Conservation (phyloP, 2,797 vertebrate species). For the Takifugu rubripes region DNA sequence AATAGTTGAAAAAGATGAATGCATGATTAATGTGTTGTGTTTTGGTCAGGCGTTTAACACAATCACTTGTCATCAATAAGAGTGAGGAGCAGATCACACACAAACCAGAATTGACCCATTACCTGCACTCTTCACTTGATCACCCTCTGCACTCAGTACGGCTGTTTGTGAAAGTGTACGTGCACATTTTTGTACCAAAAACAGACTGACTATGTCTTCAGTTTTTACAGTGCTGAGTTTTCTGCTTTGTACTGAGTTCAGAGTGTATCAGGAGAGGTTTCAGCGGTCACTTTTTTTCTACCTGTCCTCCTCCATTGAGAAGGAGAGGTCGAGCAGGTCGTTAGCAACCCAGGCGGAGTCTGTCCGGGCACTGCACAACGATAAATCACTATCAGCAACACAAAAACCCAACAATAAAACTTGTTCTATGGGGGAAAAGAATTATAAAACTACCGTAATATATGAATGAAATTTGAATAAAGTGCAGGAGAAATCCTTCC, state of each 20-base stretch:
- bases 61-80: not conserved
- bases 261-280: constrained; percentile 41
- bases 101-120: constrained; percentile 22
- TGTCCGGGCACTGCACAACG: constrained; percentile 54
- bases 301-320: constrained; percentile 73
- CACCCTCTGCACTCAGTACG: constrained; percentile 41
- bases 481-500: no score
- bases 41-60: not conserved
- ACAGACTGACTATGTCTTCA: no score
- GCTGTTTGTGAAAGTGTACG: no score
- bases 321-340: constrained; percentile 72
- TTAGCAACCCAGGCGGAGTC: constrained; percentile 61
- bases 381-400: constrained; percentile 42
- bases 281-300: constrained; percentile 50
- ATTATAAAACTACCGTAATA: no score
- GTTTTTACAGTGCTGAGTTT: not conserved
- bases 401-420: constrained; percentile 13
- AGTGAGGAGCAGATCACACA: constrained; percentile 51
- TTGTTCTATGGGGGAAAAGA: not conserved
- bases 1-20: no score
- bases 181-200: no score
- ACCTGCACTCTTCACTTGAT: constrained; percentile 35
- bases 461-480: not conserved
- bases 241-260: constrained; percentile 22
- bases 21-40: not conserved